Evolutionary conservation across 2,888 invertebrate species (phyloP).

Genomic region (Tigriopus californicus): DNA sequence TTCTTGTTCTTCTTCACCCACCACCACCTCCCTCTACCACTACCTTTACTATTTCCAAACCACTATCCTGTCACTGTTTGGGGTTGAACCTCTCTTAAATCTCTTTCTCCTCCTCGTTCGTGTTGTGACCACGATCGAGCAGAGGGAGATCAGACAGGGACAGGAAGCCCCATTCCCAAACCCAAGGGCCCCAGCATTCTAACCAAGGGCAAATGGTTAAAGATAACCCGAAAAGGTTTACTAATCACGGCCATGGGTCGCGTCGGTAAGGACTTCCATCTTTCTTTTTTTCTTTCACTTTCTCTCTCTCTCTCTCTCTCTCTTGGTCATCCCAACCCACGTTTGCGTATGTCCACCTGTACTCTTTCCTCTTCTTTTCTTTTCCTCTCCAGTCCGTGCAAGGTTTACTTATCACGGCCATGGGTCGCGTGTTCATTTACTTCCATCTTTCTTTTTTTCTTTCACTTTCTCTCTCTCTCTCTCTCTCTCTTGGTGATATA

Average conservation of each 20-base stretch:
- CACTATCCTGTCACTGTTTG: too few species aligned
- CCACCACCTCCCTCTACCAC: too few species aligned
- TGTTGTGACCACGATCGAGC: too few species aligned
- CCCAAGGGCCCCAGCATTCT: neutral
- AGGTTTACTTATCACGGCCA: conserved; percentile 14
- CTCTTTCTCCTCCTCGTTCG: too few species aligned
- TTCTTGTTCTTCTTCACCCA: neutral
- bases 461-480: conserved; percentile 2
- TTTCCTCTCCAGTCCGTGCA: too few species aligned
- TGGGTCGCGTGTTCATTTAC: conserved; percentile 2
- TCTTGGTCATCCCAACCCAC: neutral
- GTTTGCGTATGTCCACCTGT: neutral
- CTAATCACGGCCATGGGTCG: conserved; percentile 11
- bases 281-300: neutral
- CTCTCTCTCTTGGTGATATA: neutral
- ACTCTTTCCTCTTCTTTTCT: neutral
- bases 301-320: conserved; percentile 3
- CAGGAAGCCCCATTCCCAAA: too few species aligned
- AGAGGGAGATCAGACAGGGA: too few species aligned
- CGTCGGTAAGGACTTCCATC: conserved; percentile 1
- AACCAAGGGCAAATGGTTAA: conserved; percentile 14
- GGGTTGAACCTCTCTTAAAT: too few species aligned
- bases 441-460: neutral
- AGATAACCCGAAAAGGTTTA: conserved; percentile 14
- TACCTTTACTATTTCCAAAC: too few species aligned